Conservation (phyloP, 2,888 invertebrate genomes). For the Caenorhabditis sp. region DNA sequence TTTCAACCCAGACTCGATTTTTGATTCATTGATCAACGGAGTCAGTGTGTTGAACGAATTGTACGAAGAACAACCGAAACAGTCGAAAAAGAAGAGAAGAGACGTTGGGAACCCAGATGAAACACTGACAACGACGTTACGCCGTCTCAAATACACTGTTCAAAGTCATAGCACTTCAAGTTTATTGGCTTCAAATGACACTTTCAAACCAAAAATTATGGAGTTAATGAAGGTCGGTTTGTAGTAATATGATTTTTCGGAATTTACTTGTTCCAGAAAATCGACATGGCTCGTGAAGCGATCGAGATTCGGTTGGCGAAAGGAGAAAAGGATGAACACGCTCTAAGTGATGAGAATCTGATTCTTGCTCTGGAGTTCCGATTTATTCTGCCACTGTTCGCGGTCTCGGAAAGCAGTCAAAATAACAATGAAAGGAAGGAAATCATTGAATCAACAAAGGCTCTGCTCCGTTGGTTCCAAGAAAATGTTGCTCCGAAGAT, state of each 20-base stretch:
- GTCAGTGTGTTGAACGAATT: constrained; percentile 26
- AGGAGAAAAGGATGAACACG: constrained; percentile 17
- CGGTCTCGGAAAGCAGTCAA: constrained; percentile 16
- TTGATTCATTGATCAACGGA: constrained; percentile 46
- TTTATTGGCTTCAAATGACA: constrained; percentile 24
- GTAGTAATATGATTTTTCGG: background rate
- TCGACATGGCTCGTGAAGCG: constrained; percentile 45
- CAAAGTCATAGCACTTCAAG: constrained; percentile 40
- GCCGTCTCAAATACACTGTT: constrained; percentile 23
- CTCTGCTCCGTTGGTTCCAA: constrained; percentile 49
- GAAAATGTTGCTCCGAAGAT: constrained; percentile 29
- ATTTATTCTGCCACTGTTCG: constrained; percentile 50
- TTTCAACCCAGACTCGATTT: constrained; percentile 53
- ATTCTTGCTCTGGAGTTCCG: constrained; percentile 34
- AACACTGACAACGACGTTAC: constrained; percentile 24
- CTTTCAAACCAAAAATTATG: constrained; percentile 3
- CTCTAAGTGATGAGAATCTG: constrained; percentile 39
- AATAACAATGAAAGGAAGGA: constrained; percentile 22
- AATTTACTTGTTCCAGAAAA: constrained; percentile 26
- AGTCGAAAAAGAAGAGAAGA: constrained; percentile 28
- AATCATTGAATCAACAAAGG: constrained; percentile 23
- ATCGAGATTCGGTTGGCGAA: constrained; percentile 41
- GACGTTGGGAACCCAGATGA: constrained; percentile 37
- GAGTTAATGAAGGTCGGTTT: constrained; percentile 7
- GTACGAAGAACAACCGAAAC: constrained; percentile 18